Evolutionary conservation across 2,113 vertebrate genomes (phyloP), one percentile per base, ranked within the genome.

Genomic region (Mus musculus): DNA sequence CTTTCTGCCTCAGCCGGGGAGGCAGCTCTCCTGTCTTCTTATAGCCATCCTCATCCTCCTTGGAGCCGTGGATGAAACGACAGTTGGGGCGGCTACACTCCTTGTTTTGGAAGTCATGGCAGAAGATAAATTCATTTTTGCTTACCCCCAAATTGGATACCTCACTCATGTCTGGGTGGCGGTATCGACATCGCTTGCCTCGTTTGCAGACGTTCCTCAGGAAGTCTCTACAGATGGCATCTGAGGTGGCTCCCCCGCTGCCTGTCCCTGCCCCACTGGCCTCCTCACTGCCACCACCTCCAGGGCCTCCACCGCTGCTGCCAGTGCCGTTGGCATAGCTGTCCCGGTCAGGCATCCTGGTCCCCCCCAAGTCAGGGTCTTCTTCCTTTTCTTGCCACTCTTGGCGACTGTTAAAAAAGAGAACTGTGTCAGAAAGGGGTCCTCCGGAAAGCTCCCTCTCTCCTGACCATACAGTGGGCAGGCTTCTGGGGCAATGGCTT

Each of bases 101-200:
- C 96, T 99, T 99, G 98, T 99, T 99, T 98, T 99, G 99, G 98
- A 99, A 99, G 97, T 99, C 99, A 56, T 99, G 99, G 98, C 99
- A 99, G 98, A 99, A 99, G 96, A 99, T 99, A 97, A 99, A 99
- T 78, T 99, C 99, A 7, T 99, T 99, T 98, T 99, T 99, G 97
- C 99, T 99, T 88, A 99, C 99, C 2, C 99, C 99, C 95, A 99
- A 96, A 97, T 99, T 99, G 36, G 99, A 99, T 8, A 99, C 99
- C 94, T 99, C 99, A 12, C 98, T 99, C 78, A 99, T 99, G 98
- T 99, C 99, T 4, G 99, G 99, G 98, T 99, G 99, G 0, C 99
- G 99, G 89, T 99, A 99, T n/a, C 99, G 99, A 96, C 99, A 99
- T 78, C 99, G 99, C 54, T 99, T 99, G 2, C 99, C 99, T 2